Percentiles rank a stretch among this genome's conserved stretches.
Conservation (phyloP, 2,888 invertebrate genomes). For the Drosophila ustulata region DNA sequence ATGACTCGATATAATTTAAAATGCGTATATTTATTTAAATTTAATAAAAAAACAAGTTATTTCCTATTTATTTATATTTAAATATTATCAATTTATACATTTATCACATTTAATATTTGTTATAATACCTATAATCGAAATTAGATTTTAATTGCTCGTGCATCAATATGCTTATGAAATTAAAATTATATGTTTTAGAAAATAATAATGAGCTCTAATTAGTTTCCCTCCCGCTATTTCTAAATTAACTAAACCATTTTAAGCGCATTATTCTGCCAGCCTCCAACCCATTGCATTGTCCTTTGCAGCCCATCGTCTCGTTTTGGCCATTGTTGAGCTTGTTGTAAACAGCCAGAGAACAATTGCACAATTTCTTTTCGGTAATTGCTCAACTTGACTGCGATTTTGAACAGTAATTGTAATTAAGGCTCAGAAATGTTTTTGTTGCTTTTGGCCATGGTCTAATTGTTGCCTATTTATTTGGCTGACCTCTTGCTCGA, state of each 20-base stretch:
- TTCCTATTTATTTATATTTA: too few species aligned
- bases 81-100: too few species aligned
- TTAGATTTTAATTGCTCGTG: neutral
- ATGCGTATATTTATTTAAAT: too few species aligned
- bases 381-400: constrained; percentile 66
- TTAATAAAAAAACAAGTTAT: too few species aligned
- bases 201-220: constrained; percentile 1
- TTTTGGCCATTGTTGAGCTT: constrained; percentile 29
- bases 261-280: neutral
- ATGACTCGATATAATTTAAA: neutral
- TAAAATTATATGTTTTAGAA: neutral
- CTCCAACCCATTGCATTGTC: neutral
- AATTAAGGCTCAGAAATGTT: constrained; percentile 42
- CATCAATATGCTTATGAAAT: neutral
- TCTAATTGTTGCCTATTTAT: constrained; percentile 64
- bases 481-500: constrained; percentile 27
- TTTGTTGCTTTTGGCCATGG: constrained; percentile 22
- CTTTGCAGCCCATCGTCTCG: neutral
- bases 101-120: too few species aligned
- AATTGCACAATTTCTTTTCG: constrained; percentile 52
- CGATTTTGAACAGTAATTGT: constrained; percentile 57
- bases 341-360: constrained; percentile 28
- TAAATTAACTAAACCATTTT: constrained; percentile 1
- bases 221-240: neutral
- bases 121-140: neutral